Base-by-base conservation (phyloP, 2,888 invertebrate species). In the Andrena chrysosceles region DNA sequence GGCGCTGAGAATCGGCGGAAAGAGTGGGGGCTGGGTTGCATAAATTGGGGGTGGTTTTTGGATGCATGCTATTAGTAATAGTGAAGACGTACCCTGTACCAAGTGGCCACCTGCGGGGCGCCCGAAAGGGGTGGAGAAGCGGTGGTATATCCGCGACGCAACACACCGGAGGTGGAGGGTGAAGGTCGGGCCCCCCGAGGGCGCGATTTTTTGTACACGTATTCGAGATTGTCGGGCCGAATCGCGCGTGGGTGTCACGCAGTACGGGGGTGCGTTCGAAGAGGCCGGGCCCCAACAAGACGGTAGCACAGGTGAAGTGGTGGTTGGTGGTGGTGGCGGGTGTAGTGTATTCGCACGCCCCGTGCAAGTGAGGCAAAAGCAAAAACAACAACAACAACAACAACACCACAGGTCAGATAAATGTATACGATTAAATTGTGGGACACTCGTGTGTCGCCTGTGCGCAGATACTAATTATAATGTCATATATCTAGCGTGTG, bases 1-100 rank as follows among this genome's bases (percentile, higher is more conserved):
- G 10, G 7, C 23, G 63, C 26, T 10, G 56, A 60, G 68, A 70
- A 59, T 60, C 31, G 70, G 35, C 20, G 26, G 20, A 59, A 48
- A 77, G n/a, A 62, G 33, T n/a, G 20, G 59, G 60, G 42, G 42
- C 26, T 72, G 64, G 59, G 48, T 69, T 69, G 72, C 63, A 73
- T 63, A 66, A 16, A 62, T 60, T 2, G 35, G 10, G 69, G 54
- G 74, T 42, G 31, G 31, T 31, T 31, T 42, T 16, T 81, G 87
- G 88, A 90, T 89, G 89, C 93, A 93, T 93, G 93, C 93, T 93
- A 93, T 93, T 93, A 94, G 93, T 93, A 91, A 92, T 84, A 92
- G 92, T 93, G 92, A 92, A 92, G 95, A 97, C 97, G 96, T 97
- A 97, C 97, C 97, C 97, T 96, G 96, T 96, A 97, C 97, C 97